Evolutionary conservation across 2,888 invertebrate species (phyloP), one percentile per base, ranked within the genome.

Genomic region (Orgyia antiqua): DNA sequence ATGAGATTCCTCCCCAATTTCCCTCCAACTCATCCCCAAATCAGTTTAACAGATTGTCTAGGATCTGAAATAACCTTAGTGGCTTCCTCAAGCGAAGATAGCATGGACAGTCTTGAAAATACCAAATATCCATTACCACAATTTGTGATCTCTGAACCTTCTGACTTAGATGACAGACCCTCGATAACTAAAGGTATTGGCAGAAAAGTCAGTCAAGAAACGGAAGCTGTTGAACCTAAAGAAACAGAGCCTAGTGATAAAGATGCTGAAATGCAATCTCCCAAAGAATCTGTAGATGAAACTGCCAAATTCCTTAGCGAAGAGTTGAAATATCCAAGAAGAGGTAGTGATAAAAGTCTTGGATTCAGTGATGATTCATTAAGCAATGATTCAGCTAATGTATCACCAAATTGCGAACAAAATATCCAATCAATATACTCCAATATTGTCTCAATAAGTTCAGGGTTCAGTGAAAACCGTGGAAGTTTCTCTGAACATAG

Each of bases 11-110:
- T 37, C 13, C 63, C 72, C 1, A 56, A 37, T 1, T 74, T 68
- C 24, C 47, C 60, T 0, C 44, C 68, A 0, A 82, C 66, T 8
- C 91, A 93, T 66, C 96, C 97, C 0, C 96, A 96, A 72, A 97
- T 97, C 39, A 96, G 95, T 51, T 89, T 97, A 6, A 97, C 97
- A 0, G 97, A 97, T 67, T 96, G 96, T 30, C 88, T 94, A 31
- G 97, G 97, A 1, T 94, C 93, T 4, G 94, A 94, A 73, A 90
- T 94, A 0, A 94, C 94, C 0, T 62, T 94, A 2, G 92, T 94
- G 0, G 93, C 93, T 0, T 93, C 93, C 0, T 92, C 93, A 0
- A 93, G 93, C 0, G 90, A 91, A 40, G 92, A 92, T 38, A 91
- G 90, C 26, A 90, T 91, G 74, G 92, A 92, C 29, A 90, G 92